Evolutionary conservation across 1,140 invertebrate species (phyloP).

Genomic region (Oryctes rhinoceros): DNA sequence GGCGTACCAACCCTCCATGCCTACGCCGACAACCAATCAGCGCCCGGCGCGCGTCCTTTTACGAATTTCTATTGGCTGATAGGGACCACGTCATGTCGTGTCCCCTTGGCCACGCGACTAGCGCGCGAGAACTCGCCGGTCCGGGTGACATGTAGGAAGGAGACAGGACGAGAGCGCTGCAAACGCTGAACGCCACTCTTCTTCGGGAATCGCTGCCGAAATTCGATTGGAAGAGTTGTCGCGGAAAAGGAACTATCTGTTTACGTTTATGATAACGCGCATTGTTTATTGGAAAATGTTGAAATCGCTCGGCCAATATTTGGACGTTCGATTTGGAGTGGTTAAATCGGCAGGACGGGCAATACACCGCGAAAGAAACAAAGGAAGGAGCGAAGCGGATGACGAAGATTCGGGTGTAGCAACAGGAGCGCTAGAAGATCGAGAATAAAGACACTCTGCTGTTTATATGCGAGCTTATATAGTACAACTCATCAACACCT

Average conservation of each 20-base stretch:
- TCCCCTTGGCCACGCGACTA: constrained; percentile 52
- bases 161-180: not conserved
- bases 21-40: constrained; percentile 50
- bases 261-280: not conserved
- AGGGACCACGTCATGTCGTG: constrained; percentile 52
- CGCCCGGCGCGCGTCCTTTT: constrained; percentile 44
- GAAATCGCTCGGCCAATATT: not conserved
- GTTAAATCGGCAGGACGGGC: not conserved
- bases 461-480: no score
- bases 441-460: not conserved
- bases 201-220: not conserved
- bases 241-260: not conserved
- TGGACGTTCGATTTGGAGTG: not conserved
- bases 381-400: not conserved
- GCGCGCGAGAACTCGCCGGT: not conserved
- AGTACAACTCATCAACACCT: not conserved
- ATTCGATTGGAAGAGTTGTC: not conserved
- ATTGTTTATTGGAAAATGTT: constrained; percentile 18
- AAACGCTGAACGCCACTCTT: not conserved
- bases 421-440: not conserved
- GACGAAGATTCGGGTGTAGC: not conserved
- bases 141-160: not conserved
- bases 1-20: constrained; percentile 52
- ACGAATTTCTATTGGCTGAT: constrained; percentile 48
- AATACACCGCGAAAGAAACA: not conserved